These are phyloP conservation scores for Oreochromis spilurus DNA, from an alignment of 2,113 vertebrate species.

Conservation along the genomic window DNA sequence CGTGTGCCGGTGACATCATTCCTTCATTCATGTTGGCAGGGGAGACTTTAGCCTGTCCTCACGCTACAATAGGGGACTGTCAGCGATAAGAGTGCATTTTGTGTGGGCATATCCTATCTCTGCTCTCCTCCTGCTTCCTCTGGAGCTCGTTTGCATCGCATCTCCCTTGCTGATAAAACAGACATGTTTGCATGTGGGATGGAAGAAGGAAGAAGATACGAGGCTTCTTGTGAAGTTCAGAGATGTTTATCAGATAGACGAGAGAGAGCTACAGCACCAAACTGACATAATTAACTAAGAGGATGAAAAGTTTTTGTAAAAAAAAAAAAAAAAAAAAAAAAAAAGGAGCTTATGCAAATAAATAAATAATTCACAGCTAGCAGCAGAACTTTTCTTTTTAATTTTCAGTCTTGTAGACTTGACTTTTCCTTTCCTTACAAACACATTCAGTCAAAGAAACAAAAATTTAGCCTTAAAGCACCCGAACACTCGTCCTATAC, in stretches of 20 bases:
- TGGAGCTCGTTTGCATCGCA: conserved; percentile 36
- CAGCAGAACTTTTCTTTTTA: neutral
- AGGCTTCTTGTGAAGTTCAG: neutral
- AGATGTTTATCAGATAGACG: conserved; percentile 8
- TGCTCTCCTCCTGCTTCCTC: conserved; percentile 35
- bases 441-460: neutral
- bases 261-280: neutral
- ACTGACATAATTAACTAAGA: neutral
- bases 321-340: neutral
- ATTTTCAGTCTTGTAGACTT: neutral
- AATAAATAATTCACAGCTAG: neutral
- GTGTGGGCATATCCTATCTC: conserved; percentile 19
- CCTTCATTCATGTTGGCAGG: conserved; percentile 12
- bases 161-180: conserved; percentile 1
- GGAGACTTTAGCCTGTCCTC: neutral
- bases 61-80: conserved; percentile 31
- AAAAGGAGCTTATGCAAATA: neutral
- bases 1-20: conserved; percentile 42
- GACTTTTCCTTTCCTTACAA: neutral
- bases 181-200: conserved; percentile 21
- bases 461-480: neutral
- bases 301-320: neutral
- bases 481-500: neutral
- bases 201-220: neutral
- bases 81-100: conserved; percentile 21